phyloP scores from a whole-genome alignment of 2,888 invertebrate genomes.

The Limenitis camilla region DNA sequence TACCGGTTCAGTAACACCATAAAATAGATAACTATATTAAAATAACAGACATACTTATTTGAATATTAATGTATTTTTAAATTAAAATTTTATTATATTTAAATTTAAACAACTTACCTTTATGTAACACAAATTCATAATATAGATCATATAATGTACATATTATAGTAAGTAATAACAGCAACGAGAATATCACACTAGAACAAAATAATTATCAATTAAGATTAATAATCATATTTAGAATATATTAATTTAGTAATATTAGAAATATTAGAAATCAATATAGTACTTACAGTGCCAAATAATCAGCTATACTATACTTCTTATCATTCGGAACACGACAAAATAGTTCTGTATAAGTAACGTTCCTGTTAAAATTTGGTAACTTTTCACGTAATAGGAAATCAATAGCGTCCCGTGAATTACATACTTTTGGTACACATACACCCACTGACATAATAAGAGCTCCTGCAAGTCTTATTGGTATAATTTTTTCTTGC shows the following conservation, averaged over 20 bases:
- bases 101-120: conserved; percentile 30
- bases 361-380: neutral
- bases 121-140: conserved; percentile 31
- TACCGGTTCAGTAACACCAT: too few species aligned
- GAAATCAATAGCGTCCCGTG: conserved; percentile 3
- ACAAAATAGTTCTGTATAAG: conserved; percentile 6
- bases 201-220: conserved; percentile 18
- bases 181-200: conserved; percentile 31
- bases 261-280: too few species aligned
- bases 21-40: too few species aligned
- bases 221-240: too few species aligned
- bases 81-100: neutral
- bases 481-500: neutral
- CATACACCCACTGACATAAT: conserved; percentile 11
- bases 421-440: conserved; percentile 14
- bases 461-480: neutral
- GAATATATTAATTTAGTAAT: too few species aligned
- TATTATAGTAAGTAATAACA: conserved; percentile 35
- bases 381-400: neutral
- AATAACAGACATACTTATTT: too few species aligned
- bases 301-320: conserved; percentile 50
- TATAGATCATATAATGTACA: conserved; percentile 48
- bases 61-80: too few species aligned
- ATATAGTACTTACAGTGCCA: conserved; percentile 44
- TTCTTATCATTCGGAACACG: conserved; percentile 37